Conservation (phyloP, 2,113 vertebrate species). For the Terrapene triunguis region DNA sequence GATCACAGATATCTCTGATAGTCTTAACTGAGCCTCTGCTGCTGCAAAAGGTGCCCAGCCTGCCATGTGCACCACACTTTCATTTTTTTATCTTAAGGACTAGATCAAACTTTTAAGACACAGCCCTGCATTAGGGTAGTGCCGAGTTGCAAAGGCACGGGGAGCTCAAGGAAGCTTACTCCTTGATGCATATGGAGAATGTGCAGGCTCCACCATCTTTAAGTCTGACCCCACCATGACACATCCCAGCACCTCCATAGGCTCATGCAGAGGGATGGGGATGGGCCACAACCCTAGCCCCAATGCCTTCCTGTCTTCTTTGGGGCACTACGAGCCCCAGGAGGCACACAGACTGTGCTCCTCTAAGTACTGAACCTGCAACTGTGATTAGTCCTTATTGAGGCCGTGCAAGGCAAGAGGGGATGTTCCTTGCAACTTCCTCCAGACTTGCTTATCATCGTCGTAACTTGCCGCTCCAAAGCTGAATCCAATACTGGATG, state of each 20-base stretch:
- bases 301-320: neutral
- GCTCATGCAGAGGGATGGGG: rapidly evolving
- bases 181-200: rapidly evolving
- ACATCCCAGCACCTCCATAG: rapidly evolving
- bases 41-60: neutral
- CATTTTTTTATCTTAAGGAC: neutral
- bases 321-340: neutral
- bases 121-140: neutral
- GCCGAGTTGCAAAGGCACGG: neutral
- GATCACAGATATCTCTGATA: conserved; percentile 15
- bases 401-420: too few species aligned
- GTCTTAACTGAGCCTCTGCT: neutral
- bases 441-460: too few species aligned
- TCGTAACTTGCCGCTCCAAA: too few species aligned
- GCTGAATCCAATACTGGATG: too few species aligned
- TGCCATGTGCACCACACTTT: neutral
- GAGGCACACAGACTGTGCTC: neutral
- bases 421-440: too few species aligned
- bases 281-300: neutral
- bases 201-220: neutral
- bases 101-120: neutral
- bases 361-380: neutral
- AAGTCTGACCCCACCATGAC: neutral
- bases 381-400: too few species aligned
- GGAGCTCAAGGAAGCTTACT: neutral